A percentile compares a stretch with the other conserved stretches of the same genome.
These are phyloP conservation scores for Thymelicus acteon DNA, from an alignment of 2,888 invertebrate species.

Conservation along the genomic window DNA sequence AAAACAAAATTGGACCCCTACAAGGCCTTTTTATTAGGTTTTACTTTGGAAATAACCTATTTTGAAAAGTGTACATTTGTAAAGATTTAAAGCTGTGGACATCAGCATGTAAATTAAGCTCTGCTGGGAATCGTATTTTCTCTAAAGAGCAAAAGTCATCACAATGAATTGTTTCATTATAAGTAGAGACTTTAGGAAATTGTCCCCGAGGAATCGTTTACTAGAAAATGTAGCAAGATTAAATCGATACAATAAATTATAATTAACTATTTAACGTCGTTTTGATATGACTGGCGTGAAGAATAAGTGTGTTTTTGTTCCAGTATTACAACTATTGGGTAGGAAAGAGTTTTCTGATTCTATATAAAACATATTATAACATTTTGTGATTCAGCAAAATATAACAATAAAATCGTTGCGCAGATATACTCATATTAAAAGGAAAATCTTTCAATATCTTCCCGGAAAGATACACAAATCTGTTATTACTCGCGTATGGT, in stretches of 20 bases:
- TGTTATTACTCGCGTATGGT: constrained; percentile 22
- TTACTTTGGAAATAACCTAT: neutral
- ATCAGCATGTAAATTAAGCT: neutral
- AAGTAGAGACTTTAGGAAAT: too few species aligned
- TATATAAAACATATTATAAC: too few species aligned
- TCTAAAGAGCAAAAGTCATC: constrained; percentile 25
- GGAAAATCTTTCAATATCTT: constrained; percentile 12
- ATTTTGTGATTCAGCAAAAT: neutral
- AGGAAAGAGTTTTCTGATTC: too few species aligned
- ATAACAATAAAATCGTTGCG: neutral
- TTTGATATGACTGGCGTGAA: too few species aligned
- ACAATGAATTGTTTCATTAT: constrained; percentile 2
- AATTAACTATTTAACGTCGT: too few species aligned
- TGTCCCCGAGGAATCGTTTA: too few species aligned
- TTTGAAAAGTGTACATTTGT: neutral
- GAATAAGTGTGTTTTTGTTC: too few species aligned
- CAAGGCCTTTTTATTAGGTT: too few species aligned
- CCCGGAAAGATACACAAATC: constrained; percentile 14
- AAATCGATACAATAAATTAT: too few species aligned
- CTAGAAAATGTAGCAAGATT: too few species aligned
- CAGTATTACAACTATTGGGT: too few species aligned
- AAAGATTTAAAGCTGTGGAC: neutral
- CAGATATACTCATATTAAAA: neutral
- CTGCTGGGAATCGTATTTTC: neutral
- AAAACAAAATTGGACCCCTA: too few species aligned